Evolutionary conservation across 1,140 invertebrate genomes (phyloP).

Genomic region (Rhyacophila brunnea): DNA sequence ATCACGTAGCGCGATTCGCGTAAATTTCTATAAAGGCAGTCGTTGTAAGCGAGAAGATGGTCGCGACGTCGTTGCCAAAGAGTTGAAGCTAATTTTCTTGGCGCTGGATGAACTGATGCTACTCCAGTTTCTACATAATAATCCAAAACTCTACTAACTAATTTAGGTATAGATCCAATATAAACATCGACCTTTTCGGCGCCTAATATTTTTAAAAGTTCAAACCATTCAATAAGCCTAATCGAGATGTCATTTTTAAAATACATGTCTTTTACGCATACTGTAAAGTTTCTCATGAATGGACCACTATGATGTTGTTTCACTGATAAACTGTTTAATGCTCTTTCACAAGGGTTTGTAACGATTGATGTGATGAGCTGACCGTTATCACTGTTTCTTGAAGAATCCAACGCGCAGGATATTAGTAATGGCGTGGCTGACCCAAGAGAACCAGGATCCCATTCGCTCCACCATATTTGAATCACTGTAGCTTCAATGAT

Average conservation of each 20-base stretch:
- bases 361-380: conserved; percentile 45
- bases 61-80: conserved; percentile 69
- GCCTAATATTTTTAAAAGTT: conserved; percentile 64
- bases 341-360: conserved; percentile 47
- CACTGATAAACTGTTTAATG: conserved; percentile 43
- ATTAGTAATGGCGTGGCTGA: conserved; percentile 47
- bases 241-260: conserved; percentile 63
- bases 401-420: conserved; percentile 46
- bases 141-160: conserved; percentile 54
- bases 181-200: conserved; percentile 66
- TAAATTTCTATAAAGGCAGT: conserved; percentile 70
- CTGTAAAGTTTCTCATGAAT: conserved; percentile 55
- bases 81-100: conserved; percentile 52
- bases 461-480: conserved; percentile 52
- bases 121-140: conserved; percentile 57
- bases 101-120: conserved; percentile 55
- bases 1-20: conserved; percentile 62
- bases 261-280: conserved; percentile 71
- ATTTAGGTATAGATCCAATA: conserved; percentile 57
- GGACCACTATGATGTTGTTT: conserved; percentile 29
- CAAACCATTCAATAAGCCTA: conserved; percentile 67
- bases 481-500: conserved; percentile 48
- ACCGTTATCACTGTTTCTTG: conserved; percentile 30
- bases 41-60: conserved; percentile 73
- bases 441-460: conserved; percentile 41